Evolutionary conservation across 2,888 invertebrate genomes (phyloP).

Genomic region (Thalpophila matura): DNA sequence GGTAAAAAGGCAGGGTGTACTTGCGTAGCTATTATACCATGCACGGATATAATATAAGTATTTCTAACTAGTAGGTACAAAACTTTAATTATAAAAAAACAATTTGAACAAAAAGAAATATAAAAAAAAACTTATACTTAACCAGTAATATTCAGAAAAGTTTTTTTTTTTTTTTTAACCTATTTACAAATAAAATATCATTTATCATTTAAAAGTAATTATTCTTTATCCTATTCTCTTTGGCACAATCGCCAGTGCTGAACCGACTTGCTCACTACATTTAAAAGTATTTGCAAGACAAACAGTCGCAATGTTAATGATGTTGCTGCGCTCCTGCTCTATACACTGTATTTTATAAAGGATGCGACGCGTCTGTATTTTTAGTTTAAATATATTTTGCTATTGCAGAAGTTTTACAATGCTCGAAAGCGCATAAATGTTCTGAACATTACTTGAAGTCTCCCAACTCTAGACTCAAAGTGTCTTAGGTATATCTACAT

Average conservation of each 20-base stretch:
- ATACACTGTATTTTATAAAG: neutral
- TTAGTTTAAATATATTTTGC: conserved; percentile 3
- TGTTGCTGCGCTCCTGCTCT: neutral
- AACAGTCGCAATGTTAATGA: conserved; percentile 48
- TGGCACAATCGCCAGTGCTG: neutral
- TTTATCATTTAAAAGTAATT: too few species aligned
- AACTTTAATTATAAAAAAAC: neutral
- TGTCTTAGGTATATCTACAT: too few species aligned
- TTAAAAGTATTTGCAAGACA: conserved; percentile 47
- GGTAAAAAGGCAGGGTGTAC: too few species aligned
- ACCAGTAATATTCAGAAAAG: too few species aligned
- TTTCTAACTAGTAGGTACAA: too few species aligned
- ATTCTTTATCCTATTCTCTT: conserved; percentile 18
- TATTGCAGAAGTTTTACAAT: neutral
- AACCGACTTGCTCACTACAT: conserved; percentile 18
- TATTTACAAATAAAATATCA: too few species aligned
- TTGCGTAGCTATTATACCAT: too few species aligned
- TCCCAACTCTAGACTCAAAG: neutral
- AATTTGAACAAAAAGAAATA: too few species aligned
- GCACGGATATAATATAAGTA: too few species aligned
- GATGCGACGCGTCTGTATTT: conserved; percentile 1
- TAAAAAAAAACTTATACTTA: too few species aligned
- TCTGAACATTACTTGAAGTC: neutral
- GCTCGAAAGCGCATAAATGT: neutral
- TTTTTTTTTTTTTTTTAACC: too few species aligned